phyloP scores from a whole-genome alignment of 2,113 vertebrate species.

The Alces alces region DNA sequence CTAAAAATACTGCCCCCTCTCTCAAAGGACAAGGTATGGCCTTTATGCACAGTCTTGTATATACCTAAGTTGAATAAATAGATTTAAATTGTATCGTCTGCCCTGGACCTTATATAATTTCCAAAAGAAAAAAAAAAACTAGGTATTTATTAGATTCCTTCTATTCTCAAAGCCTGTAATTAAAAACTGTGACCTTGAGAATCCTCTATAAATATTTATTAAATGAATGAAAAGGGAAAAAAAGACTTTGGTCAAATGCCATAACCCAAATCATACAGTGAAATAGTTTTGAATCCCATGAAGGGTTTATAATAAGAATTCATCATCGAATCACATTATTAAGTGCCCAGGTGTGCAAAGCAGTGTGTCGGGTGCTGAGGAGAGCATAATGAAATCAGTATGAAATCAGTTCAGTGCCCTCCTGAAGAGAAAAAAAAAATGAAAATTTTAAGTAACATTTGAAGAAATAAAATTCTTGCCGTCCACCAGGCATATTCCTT shows the following conservation, averaged over 20 bases:
- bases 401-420: constrained; percentile 1
- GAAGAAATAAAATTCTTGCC: background rate
- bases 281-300: constrained; percentile 28
- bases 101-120: background rate
- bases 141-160: background rate
- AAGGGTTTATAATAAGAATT: constrained; percentile 43
- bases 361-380: background rate
- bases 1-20: background rate
- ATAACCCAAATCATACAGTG: background rate
- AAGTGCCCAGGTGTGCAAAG: background rate
- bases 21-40: background rate
- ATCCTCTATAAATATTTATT: constrained; percentile 60
- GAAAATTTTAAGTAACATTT: constrained; percentile 26
- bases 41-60: background rate
- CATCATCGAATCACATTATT: constrained; percentile 34
- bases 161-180: constrained; percentile 13
- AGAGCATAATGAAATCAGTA: constrained; percentile 42
- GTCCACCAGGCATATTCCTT: background rate
- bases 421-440: constrained; percentile 5
- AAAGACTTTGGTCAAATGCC: background rate
- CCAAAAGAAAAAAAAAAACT: background rate
- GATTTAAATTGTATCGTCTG: background rate
- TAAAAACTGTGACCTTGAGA: constrained; percentile 43
- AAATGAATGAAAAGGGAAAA: background rate
- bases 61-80: background rate